Evolutionary conservation across 2,797 vertebrate genomes (phyloP), one percentile per base, ranked within the genome.

Genomic region (Manis javanica): DNA sequence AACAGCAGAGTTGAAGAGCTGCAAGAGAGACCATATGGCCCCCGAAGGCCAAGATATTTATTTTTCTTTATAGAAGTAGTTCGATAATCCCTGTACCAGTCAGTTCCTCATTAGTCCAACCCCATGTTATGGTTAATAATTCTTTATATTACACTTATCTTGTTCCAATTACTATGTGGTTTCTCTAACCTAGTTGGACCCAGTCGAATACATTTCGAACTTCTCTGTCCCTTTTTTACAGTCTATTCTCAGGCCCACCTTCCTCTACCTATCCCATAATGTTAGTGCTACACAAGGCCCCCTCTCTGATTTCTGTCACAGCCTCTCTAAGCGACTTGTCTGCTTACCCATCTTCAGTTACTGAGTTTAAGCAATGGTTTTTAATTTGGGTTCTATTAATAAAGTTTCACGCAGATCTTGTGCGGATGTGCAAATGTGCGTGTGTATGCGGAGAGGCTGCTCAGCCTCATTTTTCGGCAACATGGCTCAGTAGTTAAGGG

Each of bases 31-130:
- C 10, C 12, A 86, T 13, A 24, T 78, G 19, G 10, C 31, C 11
- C 59, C 71, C 57, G 53, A 79, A 86, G 39, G 29, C 23, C 29
- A 90, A 93, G 51, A 42, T 59, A 78, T 21, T 93, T 46, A 42
- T 72, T 85, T 92, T 86, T 79, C 64, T 86, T 85, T 90, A 66
- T 24, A 42, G 31, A n/a, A 79, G 37, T 71, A 78, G 64, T 92
- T 78, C 71, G 71, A 63, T 15, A 59, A 34, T 6, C 8, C 18
- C 53, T 53, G 19, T 63, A 55, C 15, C 31, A 78, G 37, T 9
- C 77, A 53, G 57, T 79, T 34, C 39, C 59, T 91, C 64, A 39
- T 49, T 64, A 85, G 3, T 81, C n/a, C 51, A 72, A 72, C 21
- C 46, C 59, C 15, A 37, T 9, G 5, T 49, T 55, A 57, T 23